Percentiles rank a stretch among this genome's conserved stretches.
Evolutionary conservation across 1,140 invertebrate species (phyloP).

Genomic region (Rhopalosiphum maidis): DNA sequence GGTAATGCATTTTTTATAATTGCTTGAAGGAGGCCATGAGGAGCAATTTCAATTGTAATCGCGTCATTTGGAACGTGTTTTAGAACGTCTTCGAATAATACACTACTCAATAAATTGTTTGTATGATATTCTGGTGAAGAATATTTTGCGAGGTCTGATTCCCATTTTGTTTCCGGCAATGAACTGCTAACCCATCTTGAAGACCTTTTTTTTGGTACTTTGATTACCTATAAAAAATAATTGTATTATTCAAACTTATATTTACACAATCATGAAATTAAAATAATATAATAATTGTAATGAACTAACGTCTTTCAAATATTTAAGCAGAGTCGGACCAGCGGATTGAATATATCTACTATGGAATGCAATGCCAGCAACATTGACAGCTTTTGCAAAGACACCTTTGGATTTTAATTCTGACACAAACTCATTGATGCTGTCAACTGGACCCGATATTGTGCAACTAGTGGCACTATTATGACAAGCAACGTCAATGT

Average conservation of each 20-base stretch:
- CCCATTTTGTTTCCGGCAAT: constrained; percentile 65
- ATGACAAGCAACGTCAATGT: constrained; percentile 74
- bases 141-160: constrained; percentile 64
- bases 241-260: too few relatives aligned
- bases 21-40: constrained; percentile 69
- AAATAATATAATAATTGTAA: background rate
- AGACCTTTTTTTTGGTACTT: constrained; percentile 65
- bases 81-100: constrained; percentile 69
- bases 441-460: constrained; percentile 72
- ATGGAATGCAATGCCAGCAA: constrained; percentile 77
- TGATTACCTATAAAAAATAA: constrained; percentile 64
- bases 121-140: constrained; percentile 73
- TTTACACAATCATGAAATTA: too few relatives aligned
- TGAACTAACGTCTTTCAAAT: constrained; percentile 71
- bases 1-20: constrained; percentile 68
- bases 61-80: constrained; percentile 68
- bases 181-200: constrained; percentile 71
- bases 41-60: constrained; percentile 69
- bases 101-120: constrained; percentile 71
- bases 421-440: constrained; percentile 67
- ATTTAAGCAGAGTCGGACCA: constrained; percentile 75
- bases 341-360: constrained; percentile 76
- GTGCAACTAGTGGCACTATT: constrained; percentile 75
- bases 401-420: constrained; percentile 71
- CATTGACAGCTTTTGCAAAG: constrained; percentile 75